Base-by-base conservation (phyloP, 2,888 invertebrate genomes). In the Calameuta pallipes region DNA sequence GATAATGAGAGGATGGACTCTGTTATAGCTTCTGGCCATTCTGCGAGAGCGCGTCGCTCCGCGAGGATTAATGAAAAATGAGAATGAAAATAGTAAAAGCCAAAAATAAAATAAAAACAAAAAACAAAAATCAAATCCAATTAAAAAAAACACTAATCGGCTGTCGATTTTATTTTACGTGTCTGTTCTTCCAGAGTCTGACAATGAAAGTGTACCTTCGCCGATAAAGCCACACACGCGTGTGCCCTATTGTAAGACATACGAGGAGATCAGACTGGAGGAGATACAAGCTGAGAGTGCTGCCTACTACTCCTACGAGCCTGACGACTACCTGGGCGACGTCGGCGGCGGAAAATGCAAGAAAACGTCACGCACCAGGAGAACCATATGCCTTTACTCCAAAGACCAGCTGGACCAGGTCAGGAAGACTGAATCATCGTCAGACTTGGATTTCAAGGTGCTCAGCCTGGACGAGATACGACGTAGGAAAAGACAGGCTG, bases 161-260 rank as follows among this genome's bases (percentile, higher is more conserved):
- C 76, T 74, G 23, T 77, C 73, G 76, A 78, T 83, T 82, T 41
- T 41, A 41, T 15, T 41, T 41, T 41, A 41, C 41, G 41, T 41
- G 41, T 76, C 81, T 88, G 93, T 95, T 93, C 94, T 95, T 95
- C 93, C 95, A 96, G 96, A 96, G 92, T 95, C 96, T 88, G 95
- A 96, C 93, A 95, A 93, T 91, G 96, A 96, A 93, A 95, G 95
- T 91, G 93, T 93, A 85, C 94, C 95, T 36, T 94, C 95, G 68
- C 95, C 95, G 80, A 88, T 88, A 81, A 93, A 93, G 91, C 85
- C 86, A 75, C 92, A 92, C 81, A 93, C 93, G 87, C 91, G 92
- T 82, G 92, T 94, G 81, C 86, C 88, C 3, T 88, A 88, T 80
- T 89, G 88, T 87, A 95, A 95, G 92, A 94, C 95, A 0, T 93